phyloP scores from a whole-genome alignment of 1,140 invertebrate genomes.

The Dendrolimus punctatus region DNA sequence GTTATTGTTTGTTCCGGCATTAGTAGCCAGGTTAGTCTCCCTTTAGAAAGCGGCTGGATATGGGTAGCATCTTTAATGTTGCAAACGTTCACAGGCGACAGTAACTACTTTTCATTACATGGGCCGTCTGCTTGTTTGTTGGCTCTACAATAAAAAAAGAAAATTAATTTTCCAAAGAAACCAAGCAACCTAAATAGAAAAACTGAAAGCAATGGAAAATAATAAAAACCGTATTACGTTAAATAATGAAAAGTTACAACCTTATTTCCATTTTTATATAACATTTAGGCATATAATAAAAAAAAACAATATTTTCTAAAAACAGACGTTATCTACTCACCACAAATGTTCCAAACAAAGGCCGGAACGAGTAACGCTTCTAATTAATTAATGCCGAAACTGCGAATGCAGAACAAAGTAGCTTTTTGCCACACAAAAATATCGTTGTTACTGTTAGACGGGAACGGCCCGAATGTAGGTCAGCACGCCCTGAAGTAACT shows the following conservation, averaged over 20 bases:
- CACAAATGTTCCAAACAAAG: slow-evolving; percentile 16
- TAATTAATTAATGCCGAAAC: slow-evolving; percentile 50
- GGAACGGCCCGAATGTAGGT: slow-evolving; percentile 54
- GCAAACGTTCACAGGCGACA: no score
- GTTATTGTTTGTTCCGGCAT: no score
- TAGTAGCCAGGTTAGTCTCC: no score
- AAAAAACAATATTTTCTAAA: slow-evolving; percentile 3
- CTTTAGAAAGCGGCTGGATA: no score
- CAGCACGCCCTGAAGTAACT: slow-evolving; percentile 47
- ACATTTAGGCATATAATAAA: not conserved
- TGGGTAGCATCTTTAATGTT: no score
- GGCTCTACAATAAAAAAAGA: no score
- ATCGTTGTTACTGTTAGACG: slow-evolving; percentile 50
- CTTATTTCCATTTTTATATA: slow-evolving; percentile 1
- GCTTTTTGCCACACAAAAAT: slow-evolving; percentile 50
- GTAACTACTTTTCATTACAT: no score
- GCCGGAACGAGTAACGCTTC: slow-evolving; percentile 25
- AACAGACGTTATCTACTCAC: not conserved
- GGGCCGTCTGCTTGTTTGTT: no score
- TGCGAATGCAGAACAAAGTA: slow-evolving; percentile 42
- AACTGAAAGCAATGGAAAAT: no score
- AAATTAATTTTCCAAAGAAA: no score
- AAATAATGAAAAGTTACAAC: not conserved
- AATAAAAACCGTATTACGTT: no score
- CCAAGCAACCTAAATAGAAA: no score